Evolutionary conservation across 2,113 vertebrate species (phyloP), one percentile per base, ranked within the genome.

Genomic region (Paracyprichromis sp.): DNA sequence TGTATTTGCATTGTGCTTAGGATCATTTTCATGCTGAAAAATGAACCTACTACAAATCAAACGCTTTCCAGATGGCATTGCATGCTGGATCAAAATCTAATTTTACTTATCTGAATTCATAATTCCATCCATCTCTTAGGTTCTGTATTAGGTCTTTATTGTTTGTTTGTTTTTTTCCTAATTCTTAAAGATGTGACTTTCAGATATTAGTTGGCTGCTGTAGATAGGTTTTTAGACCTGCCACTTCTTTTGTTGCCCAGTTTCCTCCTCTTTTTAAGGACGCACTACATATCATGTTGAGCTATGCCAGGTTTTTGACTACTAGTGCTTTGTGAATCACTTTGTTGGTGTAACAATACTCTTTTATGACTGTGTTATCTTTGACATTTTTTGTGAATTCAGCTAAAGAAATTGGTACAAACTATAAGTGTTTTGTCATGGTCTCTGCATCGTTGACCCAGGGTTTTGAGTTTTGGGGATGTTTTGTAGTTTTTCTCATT

Each of bases 251-350:
- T 71, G 36, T 71, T 71, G 66, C 38, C 8, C n/a, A 71, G 7
- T 43, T 71, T 71, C 36, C 36, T 43, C 36, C 1, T 71, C 36
- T 40, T 71, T 43, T 0, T 43, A 43, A 71, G 66, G 19, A 43
- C 1, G 0, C 12, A 24, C 36, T 24, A 21, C n/a, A 43, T 9
- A 24, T 21, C n/a, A 3, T 0, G 36, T 40, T 69, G 2, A 71
- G 36, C 4, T 71, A 9, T 71, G 36, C n/a, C 66, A 71, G 5
- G 66, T 43, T 43, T 66, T 43, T 2, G n/a, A 21, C 12, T 71
- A 43, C n/a, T 71, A 43, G 36, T 34, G 29, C 59, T 63, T 63
- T 24, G 36, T 36, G 59, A 36, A 36, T 63, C 59, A 63, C 31
- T 36, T 63, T 36, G 17, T 63, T 63, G 59, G 9, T 36, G 59